Evolutionary conservation across 2,113 vertebrate species (phyloP), one percentile per base, ranked within the genome.

Genomic region (Sander vitreus): DNA sequence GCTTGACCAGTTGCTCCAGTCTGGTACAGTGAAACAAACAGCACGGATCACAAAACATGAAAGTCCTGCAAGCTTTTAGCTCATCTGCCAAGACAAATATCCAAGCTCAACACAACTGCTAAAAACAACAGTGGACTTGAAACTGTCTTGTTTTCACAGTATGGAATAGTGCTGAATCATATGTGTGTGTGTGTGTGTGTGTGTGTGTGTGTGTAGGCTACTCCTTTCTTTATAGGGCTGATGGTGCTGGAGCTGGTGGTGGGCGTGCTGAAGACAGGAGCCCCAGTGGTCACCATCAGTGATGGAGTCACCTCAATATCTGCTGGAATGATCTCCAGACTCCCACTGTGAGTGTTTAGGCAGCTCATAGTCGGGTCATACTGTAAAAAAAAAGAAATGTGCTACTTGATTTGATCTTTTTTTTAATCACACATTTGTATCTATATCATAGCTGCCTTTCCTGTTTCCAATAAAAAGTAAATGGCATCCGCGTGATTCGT

Each of bases 301-400:
- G 97, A 98, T 75, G 93, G 93, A 76, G 83, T 98, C 85, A 96
- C 96, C 76, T 98, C 96, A 60, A 1, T 99, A 50, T 96, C 96
- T 27, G 93, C 96, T 4, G 97, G 97, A 5, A 93, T 99, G 84
- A 74, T 97, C 65, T 98, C 97, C 86, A 94, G 88, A 86, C 91
- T 99, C 62, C 97, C 97, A 21, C 63, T 93, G 97, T 98, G 92
- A 97, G 96, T 96, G 48, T 69, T 54, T 1, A 43, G 4, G 23
- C 64, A 50, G 50, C 19, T 77, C 25, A 11, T 5, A 14, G 11
- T 60, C 45, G 7, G 8, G 12, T 74, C n/a, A 16, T 1, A 4
- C 39, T 50, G 6, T 43, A 10, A 39, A 39, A 39, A 39, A 36
- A 1, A 36, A 6, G 33, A 36, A 36, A 66, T 6, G 3, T 18